Evolutionary conservation across 2,113 vertebrate genomes (phyloP), one percentile per base, ranked within the genome.

Genomic region (Xenopus laevis): DNA sequence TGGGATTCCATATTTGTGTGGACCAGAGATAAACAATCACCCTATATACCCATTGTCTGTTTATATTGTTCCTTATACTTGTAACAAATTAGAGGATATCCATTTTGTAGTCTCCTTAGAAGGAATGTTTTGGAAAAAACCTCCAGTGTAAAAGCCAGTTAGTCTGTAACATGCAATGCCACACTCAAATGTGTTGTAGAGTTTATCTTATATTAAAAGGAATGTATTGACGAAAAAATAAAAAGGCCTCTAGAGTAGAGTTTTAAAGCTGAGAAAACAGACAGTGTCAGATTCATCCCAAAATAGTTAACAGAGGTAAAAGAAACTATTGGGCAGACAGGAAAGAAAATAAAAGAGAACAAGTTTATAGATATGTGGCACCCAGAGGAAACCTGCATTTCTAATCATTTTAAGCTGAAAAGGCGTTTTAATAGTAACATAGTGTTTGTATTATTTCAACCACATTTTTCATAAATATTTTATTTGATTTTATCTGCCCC

Each of bases 1-100:
- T 79, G 78, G 79, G 86, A 74, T 78, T 21, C 0, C 21, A n/a
- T 1, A 52, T 63, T 82, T 80, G 81, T 86, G 83, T 80, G 72
- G 84, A 83, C 75, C 77, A 7, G 52, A 55, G 52, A 46, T 58
- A 68, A 62, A 65, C 33, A 45, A 45, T 68, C 72, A 66, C 55
- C n/a, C 67, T 20, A 50, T 30, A 68, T 20, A 60, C 27, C 68
- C 57, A 75, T 23, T 15, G 10, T 62, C 30, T 58, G 71, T 74
- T 74, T 60, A 66, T 59, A 73, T 73, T 73, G 52, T 73, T 66
- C 58, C 71, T 27, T 59, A 52, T 65, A 57, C 62, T 15, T 55
- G 63, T 12, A 46, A 53, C 63, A 65, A 66, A 73, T 72, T 45
- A 72, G 18, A 40, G 47, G 7, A 63, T 44, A 72, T 53, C 47